Evolutionary conservation across 2,113 vertebrate genomes (phyloP).

Genomic region (Psittacus erithacus): DNA sequence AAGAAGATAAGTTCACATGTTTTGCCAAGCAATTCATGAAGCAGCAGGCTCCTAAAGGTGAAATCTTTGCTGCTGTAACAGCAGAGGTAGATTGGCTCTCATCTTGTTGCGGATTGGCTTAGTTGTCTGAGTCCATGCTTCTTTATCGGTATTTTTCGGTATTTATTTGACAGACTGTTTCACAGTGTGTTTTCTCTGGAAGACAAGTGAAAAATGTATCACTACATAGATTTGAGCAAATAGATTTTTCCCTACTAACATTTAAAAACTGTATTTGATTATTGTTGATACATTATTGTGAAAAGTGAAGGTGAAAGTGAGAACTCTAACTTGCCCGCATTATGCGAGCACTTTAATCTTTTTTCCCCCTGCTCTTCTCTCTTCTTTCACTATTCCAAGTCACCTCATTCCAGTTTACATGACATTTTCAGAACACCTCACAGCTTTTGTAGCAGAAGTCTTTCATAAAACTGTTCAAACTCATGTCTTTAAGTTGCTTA

Average conservation of each 20-base stretch:
- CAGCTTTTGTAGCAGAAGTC: neutral
- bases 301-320: neutral
- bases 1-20: neutral
- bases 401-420: neutral
- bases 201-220: neutral
- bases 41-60: neutral
- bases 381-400: neutral
- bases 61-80: conserved; percentile 6
- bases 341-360: neutral
- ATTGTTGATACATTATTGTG: neutral
- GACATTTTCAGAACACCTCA: neutral
- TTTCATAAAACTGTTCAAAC: neutral
- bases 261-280: neutral
- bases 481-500: neutral
- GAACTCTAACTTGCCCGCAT: neutral
- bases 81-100: neutral
- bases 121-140: neutral
- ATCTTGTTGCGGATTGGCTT: neutral
- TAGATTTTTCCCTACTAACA: neutral
- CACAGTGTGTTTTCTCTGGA: neutral
- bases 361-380: neutral
- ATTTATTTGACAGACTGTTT: conserved; percentile 52
- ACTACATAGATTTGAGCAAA: neutral
- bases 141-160: conserved; percentile 42
- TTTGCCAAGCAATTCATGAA: conserved; percentile 49